phyloP scores from a whole-genome alignment of 2,888 invertebrate genomes.

The Lamproptera curius region DNA sequence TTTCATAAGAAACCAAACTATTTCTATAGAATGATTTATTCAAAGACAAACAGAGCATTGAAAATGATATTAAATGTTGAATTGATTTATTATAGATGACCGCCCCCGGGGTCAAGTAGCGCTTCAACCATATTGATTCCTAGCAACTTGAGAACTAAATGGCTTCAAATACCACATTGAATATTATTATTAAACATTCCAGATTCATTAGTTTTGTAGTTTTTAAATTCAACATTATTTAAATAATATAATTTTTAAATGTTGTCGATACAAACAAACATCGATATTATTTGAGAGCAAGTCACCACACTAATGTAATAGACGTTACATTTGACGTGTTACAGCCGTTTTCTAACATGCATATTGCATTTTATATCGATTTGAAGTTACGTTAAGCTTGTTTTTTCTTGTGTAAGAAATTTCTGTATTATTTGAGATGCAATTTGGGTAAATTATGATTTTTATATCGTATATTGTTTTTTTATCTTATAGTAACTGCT shows the following conservation, averaged over 20 bases:
- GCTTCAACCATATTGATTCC: background rate
- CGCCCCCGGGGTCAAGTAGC: background rate
- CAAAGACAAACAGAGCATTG: background rate
- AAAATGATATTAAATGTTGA: background rate
- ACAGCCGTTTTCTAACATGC: conserved; percentile 8
- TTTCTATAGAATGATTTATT: background rate
- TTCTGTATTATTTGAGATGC: no score
- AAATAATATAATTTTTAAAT: no score
- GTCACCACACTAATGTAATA: conserved; percentile 13
- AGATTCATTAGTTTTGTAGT: no score
- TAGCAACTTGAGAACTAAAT: no score
- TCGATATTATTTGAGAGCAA: background rate
- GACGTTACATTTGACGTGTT: conserved; percentile 12
- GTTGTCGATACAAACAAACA: no score
- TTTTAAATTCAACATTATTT: no score
- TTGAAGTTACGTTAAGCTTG: background rate
- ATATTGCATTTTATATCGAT: conserved; percentile 16
- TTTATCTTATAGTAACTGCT: no score
- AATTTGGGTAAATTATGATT: no score
- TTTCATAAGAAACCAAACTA: background rate
- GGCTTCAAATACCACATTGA: no score
- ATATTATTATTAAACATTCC: no score
- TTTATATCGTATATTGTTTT: no score
- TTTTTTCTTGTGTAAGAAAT: no score
- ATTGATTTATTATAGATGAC: background rate